Percentiles rank a stretch among this genome's conserved stretches.
These are phyloP conservation scores for Bactericera cockerelli DNA, from an alignment of 1,140 invertebrate genomes.

Conservation along the genomic window DNA sequence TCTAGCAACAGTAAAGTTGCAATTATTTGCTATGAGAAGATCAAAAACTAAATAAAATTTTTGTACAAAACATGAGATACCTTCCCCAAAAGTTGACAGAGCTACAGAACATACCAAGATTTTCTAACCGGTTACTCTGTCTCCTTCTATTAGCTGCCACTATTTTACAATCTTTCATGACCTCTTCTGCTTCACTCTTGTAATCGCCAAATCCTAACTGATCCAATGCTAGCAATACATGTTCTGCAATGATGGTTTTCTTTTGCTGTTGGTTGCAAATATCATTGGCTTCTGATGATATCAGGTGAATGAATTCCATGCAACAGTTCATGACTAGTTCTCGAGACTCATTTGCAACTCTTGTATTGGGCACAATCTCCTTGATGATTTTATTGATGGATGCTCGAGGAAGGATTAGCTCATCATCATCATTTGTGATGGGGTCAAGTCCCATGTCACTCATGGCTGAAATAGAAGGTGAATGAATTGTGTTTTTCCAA, in stretches of 20 bases:
- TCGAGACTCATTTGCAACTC: conserved; percentile 89
- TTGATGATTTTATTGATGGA: conserved; percentile 99
- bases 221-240: conserved; percentile 81
- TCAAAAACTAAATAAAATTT: too few relatives aligned
- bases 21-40: too few relatives aligned
- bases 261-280: conserved; percentile 92
- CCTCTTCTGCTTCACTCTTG: conserved; percentile 80
- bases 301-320: conserved; percentile 91
- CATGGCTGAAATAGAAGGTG: background rate
- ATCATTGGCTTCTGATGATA: conserved; percentile 93
- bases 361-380: conserved; percentile 78
- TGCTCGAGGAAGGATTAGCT: conserved; percentile 83
- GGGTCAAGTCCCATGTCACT: background rate
- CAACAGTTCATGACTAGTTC: conserved; percentile 93
- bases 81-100: too few relatives aligned
- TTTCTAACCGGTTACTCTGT: conserved; percentile 86
- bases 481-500: too few relatives aligned
- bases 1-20: too few relatives aligned
- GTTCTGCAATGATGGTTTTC: conserved; percentile 95
- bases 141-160: conserved; percentile 83
- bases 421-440: conserved; percentile 54
- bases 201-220: conserved; percentile 87
- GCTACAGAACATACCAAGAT: too few relatives aligned
- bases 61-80: too few relatives aligned
- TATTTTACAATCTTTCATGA: conserved; percentile 88